These are phyloP conservation scores for Danio aesculapii DNA, from an alignment of 2,797 vertebrate genomes.

Conservation along the genomic window DNA sequence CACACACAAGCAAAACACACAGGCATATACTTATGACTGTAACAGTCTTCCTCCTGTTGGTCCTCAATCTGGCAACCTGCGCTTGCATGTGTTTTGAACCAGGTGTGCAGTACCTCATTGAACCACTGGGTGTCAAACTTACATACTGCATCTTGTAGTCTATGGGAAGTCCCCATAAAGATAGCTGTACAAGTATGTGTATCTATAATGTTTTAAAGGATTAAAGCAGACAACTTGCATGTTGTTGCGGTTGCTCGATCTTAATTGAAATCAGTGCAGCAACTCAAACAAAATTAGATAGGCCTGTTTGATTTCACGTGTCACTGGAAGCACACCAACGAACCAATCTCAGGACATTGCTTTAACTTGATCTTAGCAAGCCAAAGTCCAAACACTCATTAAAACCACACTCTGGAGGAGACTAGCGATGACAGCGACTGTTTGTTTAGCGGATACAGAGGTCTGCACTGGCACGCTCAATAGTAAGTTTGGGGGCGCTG, in stretches of 20 bases:
- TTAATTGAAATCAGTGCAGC: constrained; percentile 29
- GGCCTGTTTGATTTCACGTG: constrained; percentile 39
- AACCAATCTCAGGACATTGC: background rate
- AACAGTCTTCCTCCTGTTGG: too few species aligned
- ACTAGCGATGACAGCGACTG: constrained; percentile 27
- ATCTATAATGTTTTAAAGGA: constrained; percentile 20
- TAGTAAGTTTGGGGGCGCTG: constrained; percentile 41
- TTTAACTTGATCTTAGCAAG: constrained; percentile 34
- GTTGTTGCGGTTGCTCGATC: constrained; percentile 14
- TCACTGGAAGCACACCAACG: constrained; percentile 39
- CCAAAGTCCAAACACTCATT: constrained; percentile 41
- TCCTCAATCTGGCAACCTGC: too few species aligned
- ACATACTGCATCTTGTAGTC: too few species aligned
- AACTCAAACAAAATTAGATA: constrained; percentile 35
- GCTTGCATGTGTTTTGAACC: too few species aligned
- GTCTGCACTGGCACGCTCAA: constrained; percentile 35
- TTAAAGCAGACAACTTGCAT: constrained; percentile 38
- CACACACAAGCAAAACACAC: too few species aligned
- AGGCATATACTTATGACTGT: too few species aligned
- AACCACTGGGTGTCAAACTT: too few species aligned
- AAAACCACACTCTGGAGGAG: constrained; percentile 15
- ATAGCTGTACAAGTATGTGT: too few species aligned
- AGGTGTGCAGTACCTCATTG: too few species aligned
- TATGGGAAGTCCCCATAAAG: too few species aligned
- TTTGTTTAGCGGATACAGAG: constrained; percentile 49